Evolutionary conservation across 1,140 invertebrate genomes (phyloP), one percentile per base, ranked within the genome.

Genomic region (Heliconius hermathena): DNA sequence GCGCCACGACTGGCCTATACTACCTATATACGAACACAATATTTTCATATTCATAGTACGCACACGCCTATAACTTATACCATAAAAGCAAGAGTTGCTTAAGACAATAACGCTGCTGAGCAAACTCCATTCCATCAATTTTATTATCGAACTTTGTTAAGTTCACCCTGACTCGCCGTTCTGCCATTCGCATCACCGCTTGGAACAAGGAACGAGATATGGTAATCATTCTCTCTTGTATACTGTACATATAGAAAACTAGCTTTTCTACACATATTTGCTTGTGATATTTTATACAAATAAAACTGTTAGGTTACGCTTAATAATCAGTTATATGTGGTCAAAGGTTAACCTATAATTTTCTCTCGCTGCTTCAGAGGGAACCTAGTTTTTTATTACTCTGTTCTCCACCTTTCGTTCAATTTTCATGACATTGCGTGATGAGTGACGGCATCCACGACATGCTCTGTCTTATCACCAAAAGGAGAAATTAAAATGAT

Each of bases 101-200:
- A 76, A 87, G 86, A 87, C 86, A 87, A 84, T 83, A 82, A 81
- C 83, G 77, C 77, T 83, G 81, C 84, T 84, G 81, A 81, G 82
- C 74, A 82, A 85, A 86, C 82, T 84, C 79, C 74, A 79, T 82
- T 73, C 83, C 85, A 84, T 87, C 86, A 87, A 85, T 85, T 87
- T 87, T 86, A 87, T 82, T 82, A 77, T 77, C 71, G 77, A 87
- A 87, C 82, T 87, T 87, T 74, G 79, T 22, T 76, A 82, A 83
- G 79, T 81, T 78, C 76, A 74, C 49, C 46, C 80, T 49, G 49
- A 57, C 77, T 73, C 60, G 41, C 74, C 75, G 73, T 74, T 75
- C 71, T 76, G 74, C 75, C 75, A 66, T 29, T 66, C 60, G 81
- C 78, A 71, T 80, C 78, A 77, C 76, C 70, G 60, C 60, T 0